A percentile compares a stretch with the other conserved stretches of the same genome.
phyloP scores from a whole-genome alignment of 1,140 invertebrate genomes.

The Archegozetes longisetosus region DNA sequence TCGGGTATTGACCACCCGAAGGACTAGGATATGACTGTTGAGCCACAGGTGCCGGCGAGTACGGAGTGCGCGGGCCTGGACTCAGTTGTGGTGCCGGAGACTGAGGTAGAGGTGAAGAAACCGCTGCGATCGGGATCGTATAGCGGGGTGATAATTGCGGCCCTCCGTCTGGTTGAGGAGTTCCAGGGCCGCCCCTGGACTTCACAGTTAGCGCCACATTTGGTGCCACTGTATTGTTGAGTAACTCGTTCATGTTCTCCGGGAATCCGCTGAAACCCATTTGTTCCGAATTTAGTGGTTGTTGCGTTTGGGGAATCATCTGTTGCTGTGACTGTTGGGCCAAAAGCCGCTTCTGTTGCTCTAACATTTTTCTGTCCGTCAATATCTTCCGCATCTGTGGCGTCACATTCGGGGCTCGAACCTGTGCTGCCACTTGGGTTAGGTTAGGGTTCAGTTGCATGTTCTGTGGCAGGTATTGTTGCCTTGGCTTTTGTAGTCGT shows the following conservation, averaged over 20 bases:
- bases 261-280: constrained; percentile 36
- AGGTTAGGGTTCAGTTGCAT: background rate
- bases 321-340: constrained; percentile 40
- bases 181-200: constrained; percentile 30
- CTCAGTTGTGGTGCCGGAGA: background rate
- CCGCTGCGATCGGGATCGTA: background rate
- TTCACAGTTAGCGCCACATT: constrained; percentile 46
- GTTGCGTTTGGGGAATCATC: constrained; percentile 44
- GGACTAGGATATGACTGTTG: constrained; percentile 14
- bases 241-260: constrained; percentile 54
- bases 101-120: background rate
- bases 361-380: constrained; percentile 29
- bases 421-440: background rate
- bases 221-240: constrained; percentile 60
- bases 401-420: too few relatives aligned
- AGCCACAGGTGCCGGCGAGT: background rate
- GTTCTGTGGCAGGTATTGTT: background rate
- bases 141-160: background rate
- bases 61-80: background rate
- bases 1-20: background rate
- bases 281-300: constrained; percentile 31
- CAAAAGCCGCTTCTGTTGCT: constrained; percentile 40
- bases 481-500: background rate
- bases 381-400: background rate
- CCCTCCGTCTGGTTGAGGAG: background rate